Conservation (phyloP, 23 tunicate species). For the Botrylloides violaceus region DNA sequence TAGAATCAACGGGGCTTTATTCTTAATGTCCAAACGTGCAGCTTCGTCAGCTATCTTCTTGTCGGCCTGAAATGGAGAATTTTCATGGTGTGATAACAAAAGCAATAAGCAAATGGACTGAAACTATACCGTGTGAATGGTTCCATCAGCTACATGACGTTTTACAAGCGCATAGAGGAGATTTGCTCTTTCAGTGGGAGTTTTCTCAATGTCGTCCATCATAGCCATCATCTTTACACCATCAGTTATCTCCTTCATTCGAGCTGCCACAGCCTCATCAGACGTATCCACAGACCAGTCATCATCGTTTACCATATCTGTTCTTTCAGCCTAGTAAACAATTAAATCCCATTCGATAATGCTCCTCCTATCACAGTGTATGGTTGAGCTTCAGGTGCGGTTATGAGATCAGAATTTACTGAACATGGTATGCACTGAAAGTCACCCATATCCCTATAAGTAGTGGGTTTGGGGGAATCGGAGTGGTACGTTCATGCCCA, state of each 20-base stretch:
- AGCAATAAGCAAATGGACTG: background rate
- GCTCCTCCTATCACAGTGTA: too few species aligned
- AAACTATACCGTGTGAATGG: conserved; percentile 31
- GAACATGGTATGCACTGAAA: too few species aligned
- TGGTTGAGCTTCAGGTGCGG: too few species aligned
- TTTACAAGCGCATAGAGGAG: conserved; percentile 77
- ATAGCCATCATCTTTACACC: conserved; percentile 59
- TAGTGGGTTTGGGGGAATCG: too few species aligned
- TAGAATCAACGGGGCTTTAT: conserved; percentile 78
- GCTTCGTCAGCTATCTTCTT: conserved; percentile 73
- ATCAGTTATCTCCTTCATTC: conserved; percentile 74
- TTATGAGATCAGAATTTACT: too few species aligned
- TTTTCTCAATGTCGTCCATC: conserved; percentile 72
- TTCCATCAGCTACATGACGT: conserved; percentile 41
- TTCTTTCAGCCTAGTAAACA: too few species aligned
- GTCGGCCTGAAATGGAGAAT: conserved; percentile 43
- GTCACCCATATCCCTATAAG: too few species aligned
- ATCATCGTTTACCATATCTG: conserved; percentile 41
- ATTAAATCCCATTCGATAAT: too few species aligned
- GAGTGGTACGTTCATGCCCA: too few species aligned
- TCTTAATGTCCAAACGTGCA: conserved; percentile 76
- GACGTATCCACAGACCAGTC: conserved; percentile 93
- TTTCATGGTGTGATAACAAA: background rate
- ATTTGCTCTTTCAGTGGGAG: conserved; percentile 82
- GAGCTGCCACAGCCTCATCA: conserved; percentile 75